phyloP scores from a whole-genome alignment of 2,113 vertebrate species.

The Erythrocebus patas region DNA sequence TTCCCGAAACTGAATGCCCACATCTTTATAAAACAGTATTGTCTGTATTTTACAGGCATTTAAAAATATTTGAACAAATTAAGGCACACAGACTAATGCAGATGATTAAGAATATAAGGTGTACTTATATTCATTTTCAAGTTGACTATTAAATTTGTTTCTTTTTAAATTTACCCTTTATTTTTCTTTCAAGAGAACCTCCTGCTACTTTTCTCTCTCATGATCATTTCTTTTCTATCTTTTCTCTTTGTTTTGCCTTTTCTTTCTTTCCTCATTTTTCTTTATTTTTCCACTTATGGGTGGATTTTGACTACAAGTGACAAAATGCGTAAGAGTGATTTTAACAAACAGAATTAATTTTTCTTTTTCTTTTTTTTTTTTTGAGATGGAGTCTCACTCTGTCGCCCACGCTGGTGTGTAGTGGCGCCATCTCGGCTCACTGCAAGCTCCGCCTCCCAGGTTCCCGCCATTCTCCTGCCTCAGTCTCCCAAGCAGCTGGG shows the following conservation, averaged over 20 bases:
- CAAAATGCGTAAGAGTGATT: neutral
- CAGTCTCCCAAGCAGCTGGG: too few relatives aligned
- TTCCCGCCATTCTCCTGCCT: too few relatives aligned
- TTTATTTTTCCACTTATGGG: neutral
- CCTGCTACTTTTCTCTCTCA: neutral
- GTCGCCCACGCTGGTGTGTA: too few relatives aligned
- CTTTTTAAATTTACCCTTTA: neutral
- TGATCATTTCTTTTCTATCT: neutral
- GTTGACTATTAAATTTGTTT: neutral
- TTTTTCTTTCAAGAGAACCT: neutral
- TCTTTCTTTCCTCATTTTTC: neutral
- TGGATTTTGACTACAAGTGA: neutral
- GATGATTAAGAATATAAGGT: neutral
- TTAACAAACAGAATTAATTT: neutral
- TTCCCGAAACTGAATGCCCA: neutral
- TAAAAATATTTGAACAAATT: slow-evolving; percentile 23
- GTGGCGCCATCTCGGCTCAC: too few relatives aligned
- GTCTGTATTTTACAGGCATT: neutral
- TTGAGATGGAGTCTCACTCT: too few relatives aligned
- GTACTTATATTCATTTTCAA: neutral
- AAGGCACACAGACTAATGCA: neutral
- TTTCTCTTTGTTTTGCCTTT: neutral
- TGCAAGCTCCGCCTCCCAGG: too few relatives aligned
- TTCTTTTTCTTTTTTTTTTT: neutral
- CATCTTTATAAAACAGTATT: neutral